Conservation (phyloP, 1,140 invertebrate genomes). For the Drosophila santomea region DNA sequence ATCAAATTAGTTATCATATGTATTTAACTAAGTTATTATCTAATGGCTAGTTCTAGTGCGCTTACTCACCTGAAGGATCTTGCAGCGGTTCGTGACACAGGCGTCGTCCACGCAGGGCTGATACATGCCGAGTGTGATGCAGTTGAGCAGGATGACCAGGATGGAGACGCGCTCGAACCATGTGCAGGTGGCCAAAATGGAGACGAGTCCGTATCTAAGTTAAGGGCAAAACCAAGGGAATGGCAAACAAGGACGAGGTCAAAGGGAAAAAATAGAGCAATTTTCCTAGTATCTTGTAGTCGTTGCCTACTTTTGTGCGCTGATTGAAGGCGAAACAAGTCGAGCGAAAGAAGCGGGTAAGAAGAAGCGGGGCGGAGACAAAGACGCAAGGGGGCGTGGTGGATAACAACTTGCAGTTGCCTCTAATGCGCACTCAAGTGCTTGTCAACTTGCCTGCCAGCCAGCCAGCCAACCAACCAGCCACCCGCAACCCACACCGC, state of each 20-base stretch:
- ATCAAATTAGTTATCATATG: too few relatives aligned
- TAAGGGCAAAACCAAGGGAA: slow-evolving; percentile 33
- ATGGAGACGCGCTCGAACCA: slow-evolving; percentile 99
- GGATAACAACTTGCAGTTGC: slow-evolving; percentile 52
- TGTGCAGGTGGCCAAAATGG: slow-evolving; percentile 86
- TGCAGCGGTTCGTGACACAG: slow-evolving; percentile 96
- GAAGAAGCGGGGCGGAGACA: neutral
- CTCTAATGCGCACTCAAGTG: slow-evolving; percentile 77
- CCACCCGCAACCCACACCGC: too few relatives aligned
- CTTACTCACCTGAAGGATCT: slow-evolving; percentile 93
- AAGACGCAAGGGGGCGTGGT: neutral
- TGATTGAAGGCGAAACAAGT: slow-evolving; percentile 54
- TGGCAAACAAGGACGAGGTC: neutral
- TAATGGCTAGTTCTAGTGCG: too few relatives aligned
- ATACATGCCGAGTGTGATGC: slow-evolving; percentile 99
- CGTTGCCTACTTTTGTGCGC: slow-evolving; percentile 36
- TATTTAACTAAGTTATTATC: too few relatives aligned
- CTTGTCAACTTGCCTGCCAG: slow-evolving; percentile 67
- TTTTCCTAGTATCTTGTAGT: neutral
- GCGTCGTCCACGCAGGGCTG: slow-evolving; percentile 98
- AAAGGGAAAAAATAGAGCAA: neutral
- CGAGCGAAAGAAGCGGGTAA: slow-evolving; percentile 7
- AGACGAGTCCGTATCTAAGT: slow-evolving; percentile 28
- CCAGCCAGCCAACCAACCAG: neutral
- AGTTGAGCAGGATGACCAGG: slow-evolving; percentile 99